phyloP scores from a whole-genome alignment of 1,140 invertebrate species.

The Aphelenchoides avenae region DNA sequence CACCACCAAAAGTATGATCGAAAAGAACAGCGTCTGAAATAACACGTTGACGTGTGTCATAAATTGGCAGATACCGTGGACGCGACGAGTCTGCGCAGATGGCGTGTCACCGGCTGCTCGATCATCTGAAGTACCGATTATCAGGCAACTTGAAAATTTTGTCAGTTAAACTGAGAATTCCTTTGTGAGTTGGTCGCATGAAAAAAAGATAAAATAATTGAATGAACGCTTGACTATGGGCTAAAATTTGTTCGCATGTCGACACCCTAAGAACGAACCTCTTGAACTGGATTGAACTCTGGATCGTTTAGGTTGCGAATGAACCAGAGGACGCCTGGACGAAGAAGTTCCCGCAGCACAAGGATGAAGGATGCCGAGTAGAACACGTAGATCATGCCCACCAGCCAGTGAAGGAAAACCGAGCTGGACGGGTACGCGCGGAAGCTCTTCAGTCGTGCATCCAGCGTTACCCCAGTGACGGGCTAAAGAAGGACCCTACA shows the following conservation, averaged over 20 bases:
- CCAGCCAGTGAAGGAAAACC: slow-evolving; percentile 96
- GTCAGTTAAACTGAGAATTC: too few relatives aligned
- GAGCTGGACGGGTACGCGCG: slow-evolving; percentile 83
- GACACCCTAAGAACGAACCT: too few relatives aligned
- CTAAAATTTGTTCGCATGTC: too few relatives aligned
- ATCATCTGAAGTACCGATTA: slow-evolving; percentile 75
- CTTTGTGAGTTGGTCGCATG: too few relatives aligned
- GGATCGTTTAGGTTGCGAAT: slow-evolving; percentile 91
- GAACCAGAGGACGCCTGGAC: slow-evolving; percentile 56
- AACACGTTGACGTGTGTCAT: slow-evolving; percentile 9
- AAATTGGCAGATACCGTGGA: slow-evolving; percentile 69
- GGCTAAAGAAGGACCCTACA: slow-evolving; percentile 19
- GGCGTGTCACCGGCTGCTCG: slow-evolving; percentile 83
- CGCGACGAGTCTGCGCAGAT: slow-evolving; percentile 79
- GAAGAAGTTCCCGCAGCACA: slow-evolving; percentile 80
- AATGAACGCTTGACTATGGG: too few relatives aligned
- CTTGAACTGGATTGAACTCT: slow-evolving; percentile 84
- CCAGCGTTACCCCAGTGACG: slow-evolving; percentile 56
- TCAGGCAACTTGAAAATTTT: slow-evolving; percentile 13
- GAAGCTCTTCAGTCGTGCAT: slow-evolving; percentile 76
- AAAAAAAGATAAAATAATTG: too few relatives aligned
- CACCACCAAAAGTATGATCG: slow-evolving; percentile 86
- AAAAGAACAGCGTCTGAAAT: slow-evolving; percentile 74
- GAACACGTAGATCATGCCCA: slow-evolving; percentile 99
- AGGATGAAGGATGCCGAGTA: slow-evolving; percentile 97